phyloP scores from a whole-genome alignment of 2,888 invertebrate species.

The Pilophorus perplexus region DNA sequence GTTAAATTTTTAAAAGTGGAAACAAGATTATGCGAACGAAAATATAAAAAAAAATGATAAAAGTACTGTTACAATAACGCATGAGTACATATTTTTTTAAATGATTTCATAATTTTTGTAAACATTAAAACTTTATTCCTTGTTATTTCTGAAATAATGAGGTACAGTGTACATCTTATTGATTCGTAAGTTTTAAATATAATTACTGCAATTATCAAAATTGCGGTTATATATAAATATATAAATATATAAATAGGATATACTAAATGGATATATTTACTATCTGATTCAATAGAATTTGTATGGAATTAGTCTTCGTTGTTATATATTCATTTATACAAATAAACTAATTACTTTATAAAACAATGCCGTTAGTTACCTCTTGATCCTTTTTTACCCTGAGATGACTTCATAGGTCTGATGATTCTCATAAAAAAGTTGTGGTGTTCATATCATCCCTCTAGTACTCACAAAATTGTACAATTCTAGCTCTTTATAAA shows the following conservation, averaged over 20 bases:
- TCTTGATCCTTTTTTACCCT: too few relatives aligned
- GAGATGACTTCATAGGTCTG: too few relatives aligned
- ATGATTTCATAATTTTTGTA: slow-evolving; percentile 41
- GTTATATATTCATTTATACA: slow-evolving; percentile 41
- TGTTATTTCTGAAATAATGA: slow-evolving; percentile 40
- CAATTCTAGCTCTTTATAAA: too few relatives aligned
- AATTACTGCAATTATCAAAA: slow-evolving; percentile 38
- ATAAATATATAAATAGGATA: slow-evolving; percentile 32
- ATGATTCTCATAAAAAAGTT: too few relatives aligned
- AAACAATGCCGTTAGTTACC: too few relatives aligned
- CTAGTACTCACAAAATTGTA: too few relatives aligned
- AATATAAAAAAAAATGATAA: too few relatives aligned
- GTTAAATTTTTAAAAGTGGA: slow-evolving; percentile 44
- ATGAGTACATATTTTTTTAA: slow-evolving; percentile 43
- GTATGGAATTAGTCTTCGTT: slow-evolving; percentile 38
- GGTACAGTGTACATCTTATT: slow-evolving; percentile 40
- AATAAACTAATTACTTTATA: slow-evolving; percentile 39
- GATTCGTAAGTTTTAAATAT: slow-evolving; percentile 39
- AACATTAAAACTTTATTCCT: slow-evolving; percentile 36
- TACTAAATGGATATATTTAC: slow-evolving; percentile 34
- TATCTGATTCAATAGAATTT: slow-evolving; percentile 39
- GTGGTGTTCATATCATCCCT: too few relatives aligned
- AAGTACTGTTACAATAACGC: slow-evolving; percentile 49
- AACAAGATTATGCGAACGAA: slow-evolving; percentile 46
- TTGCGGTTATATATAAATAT: slow-evolving; percentile 34